Evolutionary conservation across 2,797 vertebrate genomes (phyloP).

Genomic region (Danio kyathit): DNA sequence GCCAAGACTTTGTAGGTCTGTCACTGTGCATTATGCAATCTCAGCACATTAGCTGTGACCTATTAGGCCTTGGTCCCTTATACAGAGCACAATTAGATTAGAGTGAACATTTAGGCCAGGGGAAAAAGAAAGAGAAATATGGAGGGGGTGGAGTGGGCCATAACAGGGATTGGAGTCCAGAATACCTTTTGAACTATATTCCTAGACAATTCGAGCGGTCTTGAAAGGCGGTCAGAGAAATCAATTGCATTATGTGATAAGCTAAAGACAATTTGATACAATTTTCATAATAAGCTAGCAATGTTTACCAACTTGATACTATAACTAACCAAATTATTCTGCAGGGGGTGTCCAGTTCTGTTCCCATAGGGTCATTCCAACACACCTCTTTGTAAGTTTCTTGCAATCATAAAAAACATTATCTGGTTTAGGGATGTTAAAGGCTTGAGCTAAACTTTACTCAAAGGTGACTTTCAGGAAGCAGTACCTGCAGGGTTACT

Average conservation of each 20-base stretch:
- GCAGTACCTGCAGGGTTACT: not conserved
- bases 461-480: not conserved
- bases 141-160: not conserved
- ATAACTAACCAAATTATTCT: not conserved
- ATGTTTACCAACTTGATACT: not conserved
- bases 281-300: not conserved
- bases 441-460: not conserved
- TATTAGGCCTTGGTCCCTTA: slow-evolving; percentile 23
- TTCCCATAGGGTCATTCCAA: not conserved
- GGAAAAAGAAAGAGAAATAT: slow-evolving; percentile 15
- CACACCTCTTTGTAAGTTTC: not conserved
- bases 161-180: not conserved
- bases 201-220: not conserved
- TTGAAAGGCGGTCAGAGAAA: not conserved
- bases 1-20: slow-evolving; percentile 33
- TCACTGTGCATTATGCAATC: slow-evolving; percentile 30
- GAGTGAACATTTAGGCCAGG: slow-evolving; percentile 46
- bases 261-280: not conserved
- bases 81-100: slow-evolving; percentile 38
- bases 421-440: not conserved
- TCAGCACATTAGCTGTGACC: slow-evolving; percentile 33
- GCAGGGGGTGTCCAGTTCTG: not conserved
- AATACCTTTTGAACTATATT: slow-evolving; percentile 10
- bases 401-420: not conserved
- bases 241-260: not conserved